Evolutionary conservation across 2,113 vertebrate genomes (phyloP).

Genomic region (Ctenodactylus gundi): DNA sequence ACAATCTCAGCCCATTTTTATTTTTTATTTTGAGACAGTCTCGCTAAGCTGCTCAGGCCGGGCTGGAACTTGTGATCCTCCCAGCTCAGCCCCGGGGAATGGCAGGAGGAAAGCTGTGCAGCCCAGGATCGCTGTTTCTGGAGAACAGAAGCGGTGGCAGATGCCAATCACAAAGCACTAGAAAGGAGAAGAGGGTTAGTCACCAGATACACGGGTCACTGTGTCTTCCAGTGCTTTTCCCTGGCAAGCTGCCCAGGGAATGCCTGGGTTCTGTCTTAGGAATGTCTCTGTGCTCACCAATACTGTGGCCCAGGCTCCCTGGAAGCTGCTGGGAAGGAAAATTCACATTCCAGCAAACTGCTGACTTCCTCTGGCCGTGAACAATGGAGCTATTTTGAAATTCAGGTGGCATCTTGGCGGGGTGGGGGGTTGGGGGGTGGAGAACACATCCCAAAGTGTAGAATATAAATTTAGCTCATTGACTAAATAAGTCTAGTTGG

Average conservation of each 20-base stretch:
- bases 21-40: too few relatives aligned
- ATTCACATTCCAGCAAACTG: slow-evolving; percentile 41
- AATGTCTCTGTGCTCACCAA: slow-evolving; percentile 43
- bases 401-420: slow-evolving; percentile 47
- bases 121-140: too few relatives aligned
- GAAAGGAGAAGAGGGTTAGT: background rate
- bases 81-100: too few relatives aligned
- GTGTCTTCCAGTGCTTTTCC: background rate
- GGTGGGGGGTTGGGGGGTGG: background rate
- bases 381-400: slow-evolving; percentile 61
- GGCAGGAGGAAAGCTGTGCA: too few relatives aligned
- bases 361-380: slow-evolving; percentile 42
- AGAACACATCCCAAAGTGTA: slow-evolving; percentile 34
- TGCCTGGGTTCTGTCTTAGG: slow-evolving; percentile 26
- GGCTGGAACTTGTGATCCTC: too few relatives aligned
- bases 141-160: background rate
- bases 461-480: slow-evolving; percentile 39
- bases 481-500: background rate
- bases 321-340: slow-evolving; percentile 19
- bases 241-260: slow-evolving; percentile 20
- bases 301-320: background rate
- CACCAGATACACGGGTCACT: slow-evolving; percentile 28
- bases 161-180: background rate
- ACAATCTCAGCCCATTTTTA: too few relatives aligned
- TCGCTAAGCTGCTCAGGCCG: too few relatives aligned